Percentiles rank a stretch among this genome's conserved stretches.
phyloP scores from a whole-genome alignment of 2,888 invertebrate species.

The Mayetiola destructor region DNA sequence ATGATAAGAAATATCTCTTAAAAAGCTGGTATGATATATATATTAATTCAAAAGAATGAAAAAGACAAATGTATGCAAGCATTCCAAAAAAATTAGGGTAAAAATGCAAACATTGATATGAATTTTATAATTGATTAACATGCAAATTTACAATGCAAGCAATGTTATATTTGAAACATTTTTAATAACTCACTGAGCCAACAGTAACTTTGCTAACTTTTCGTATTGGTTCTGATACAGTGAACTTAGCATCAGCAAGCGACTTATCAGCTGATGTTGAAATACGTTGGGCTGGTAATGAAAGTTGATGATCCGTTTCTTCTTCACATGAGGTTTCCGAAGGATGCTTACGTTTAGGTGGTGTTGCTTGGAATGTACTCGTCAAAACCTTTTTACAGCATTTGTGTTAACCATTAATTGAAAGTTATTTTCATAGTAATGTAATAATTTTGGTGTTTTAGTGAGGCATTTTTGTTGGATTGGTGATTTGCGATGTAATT shows the following conservation, averaged over 20 bases:
- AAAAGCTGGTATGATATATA: not conserved
- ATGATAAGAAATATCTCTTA: not conserved
- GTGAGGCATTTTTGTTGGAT: no score
- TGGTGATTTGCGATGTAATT: no score
- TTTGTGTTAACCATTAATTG: not conserved
- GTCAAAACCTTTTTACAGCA: constrained; percentile 14
- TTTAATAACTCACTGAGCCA: constrained; percentile 25
- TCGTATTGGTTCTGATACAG: constrained; percentile 29
- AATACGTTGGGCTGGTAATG: not conserved
- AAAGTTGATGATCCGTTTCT: constrained; percentile 3
- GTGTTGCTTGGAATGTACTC: constrained; percentile 13
- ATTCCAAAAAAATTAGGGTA: no score
- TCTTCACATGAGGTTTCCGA: constrained; percentile 24
- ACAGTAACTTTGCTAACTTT: constrained; percentile 22
- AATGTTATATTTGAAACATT: no score
- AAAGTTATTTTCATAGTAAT: not conserved
- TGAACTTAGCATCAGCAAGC: constrained; percentile 8
- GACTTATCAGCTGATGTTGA: not conserved
- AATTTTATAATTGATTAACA: not conserved
- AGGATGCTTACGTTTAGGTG: constrained; percentile 15
- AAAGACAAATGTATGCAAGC: not conserved
- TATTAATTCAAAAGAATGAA: not conserved
- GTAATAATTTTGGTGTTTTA: no score
- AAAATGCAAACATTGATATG: not conserved
- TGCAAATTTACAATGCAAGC: not conserved